phyloP scores from a whole-genome alignment of 2,888 invertebrate genomes.

The Coleophora flavipennella region DNA sequence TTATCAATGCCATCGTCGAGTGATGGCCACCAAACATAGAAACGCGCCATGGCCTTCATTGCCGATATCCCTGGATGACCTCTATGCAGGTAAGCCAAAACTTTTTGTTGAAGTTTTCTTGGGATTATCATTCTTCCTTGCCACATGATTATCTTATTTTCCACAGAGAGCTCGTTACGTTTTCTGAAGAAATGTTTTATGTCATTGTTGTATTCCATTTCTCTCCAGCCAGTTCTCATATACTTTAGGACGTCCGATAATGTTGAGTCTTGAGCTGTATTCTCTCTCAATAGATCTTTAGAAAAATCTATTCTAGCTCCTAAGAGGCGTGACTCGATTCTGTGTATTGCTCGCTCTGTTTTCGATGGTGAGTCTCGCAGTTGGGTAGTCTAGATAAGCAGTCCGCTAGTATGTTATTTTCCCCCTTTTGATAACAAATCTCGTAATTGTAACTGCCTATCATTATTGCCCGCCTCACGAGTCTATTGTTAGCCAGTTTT shows the following conservation, averaged over 20 bases:
- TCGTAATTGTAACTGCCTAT: conserved; percentile 1
- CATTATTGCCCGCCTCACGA: background rate
- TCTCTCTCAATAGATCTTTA: background rate
- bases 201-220: background rate
- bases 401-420: background rate
- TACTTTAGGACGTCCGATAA: background rate
- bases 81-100: too few species aligned
- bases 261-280: background rate
- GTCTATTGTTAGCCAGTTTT: too few species aligned
- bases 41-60: too few species aligned
- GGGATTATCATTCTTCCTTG: too few species aligned
- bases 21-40: too few species aligned
- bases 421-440: background rate
- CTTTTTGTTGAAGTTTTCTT: background rate
- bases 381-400: conserved; percentile 1
- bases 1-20: too few species aligned
- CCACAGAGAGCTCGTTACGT: background rate
- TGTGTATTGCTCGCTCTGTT: background rate
- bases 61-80: too few species aligned
- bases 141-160: background rate
- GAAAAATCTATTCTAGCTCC: background rate
- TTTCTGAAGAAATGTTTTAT: background rate
- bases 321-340: background rate
- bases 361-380: background rate
- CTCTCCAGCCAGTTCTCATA: background rate